A percentile compares a stretch with the other conserved stretches of the same genome.
Conservation (phyloP, 2,888 invertebrate genomes). For the Chaetogeoica ovagalla region DNA sequence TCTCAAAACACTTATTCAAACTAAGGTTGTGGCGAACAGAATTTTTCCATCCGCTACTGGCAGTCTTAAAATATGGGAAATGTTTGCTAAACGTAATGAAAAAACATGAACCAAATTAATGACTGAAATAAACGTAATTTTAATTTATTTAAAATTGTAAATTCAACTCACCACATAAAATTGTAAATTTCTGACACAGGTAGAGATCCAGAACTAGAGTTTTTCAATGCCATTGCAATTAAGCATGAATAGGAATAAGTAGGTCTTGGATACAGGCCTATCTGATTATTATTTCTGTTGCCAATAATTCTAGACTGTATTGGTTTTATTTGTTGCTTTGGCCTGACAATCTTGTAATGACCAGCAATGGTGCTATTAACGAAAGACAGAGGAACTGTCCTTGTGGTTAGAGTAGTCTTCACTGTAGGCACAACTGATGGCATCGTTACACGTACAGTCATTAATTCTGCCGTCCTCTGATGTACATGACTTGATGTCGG, state of each 20-base stretch:
- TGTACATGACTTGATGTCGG: conserved; percentile 29
- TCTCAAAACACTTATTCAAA: conserved; percentile 97
- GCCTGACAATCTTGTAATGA: conserved; percentile 41
- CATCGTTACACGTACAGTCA: conserved; percentile 51
- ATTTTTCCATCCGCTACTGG: conserved; percentile 98
- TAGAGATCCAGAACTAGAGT: conserved; percentile 88
- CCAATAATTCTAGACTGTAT: conserved; percentile 41
- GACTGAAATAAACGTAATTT: not conserved
- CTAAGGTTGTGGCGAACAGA: conserved; percentile 97
- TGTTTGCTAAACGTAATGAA: conserved; percentile 75
- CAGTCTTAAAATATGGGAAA: conserved; percentile 97
- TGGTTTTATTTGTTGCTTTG: conserved; percentile 50
- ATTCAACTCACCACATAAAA: conserved; percentile 88
- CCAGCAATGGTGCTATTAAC: conserved; percentile 37
- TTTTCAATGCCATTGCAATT: conserved; percentile 96
- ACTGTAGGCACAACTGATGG: conserved; percentile 24
- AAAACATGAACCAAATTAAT: conserved; percentile 7
- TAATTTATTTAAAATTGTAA: not conserved
- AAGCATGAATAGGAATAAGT: conserved; percentile 97
- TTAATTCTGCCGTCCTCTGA: conserved; percentile 40
- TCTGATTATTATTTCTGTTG: conserved; percentile 7
- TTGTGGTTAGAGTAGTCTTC: conserved; percentile 42
- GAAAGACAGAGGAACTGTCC: conserved; percentile 43
- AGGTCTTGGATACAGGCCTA: conserved; percentile 79
- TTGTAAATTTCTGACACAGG: conserved; percentile 98